Evolutionary conservation across 1,140 invertebrate genomes (phyloP).

Genomic region (Andricus grossulariae): DNA sequence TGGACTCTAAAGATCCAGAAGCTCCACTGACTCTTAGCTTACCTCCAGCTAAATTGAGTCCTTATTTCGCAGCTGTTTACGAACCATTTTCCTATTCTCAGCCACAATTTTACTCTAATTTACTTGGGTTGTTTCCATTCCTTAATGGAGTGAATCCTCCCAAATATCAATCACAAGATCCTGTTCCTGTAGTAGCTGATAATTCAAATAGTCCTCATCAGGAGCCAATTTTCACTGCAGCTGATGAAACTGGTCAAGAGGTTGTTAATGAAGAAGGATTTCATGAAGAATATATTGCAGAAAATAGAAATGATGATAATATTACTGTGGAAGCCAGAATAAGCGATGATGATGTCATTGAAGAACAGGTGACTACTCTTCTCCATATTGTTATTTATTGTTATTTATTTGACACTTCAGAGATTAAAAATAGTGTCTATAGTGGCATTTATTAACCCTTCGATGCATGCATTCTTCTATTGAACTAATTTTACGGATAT

Average conservation of each 20-base stretch:
- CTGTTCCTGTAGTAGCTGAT: neutral
- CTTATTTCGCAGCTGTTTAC: slow-evolving; percentile 56
- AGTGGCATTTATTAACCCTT: no score
- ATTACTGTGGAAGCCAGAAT: neutral
- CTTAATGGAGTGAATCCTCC: neutral
- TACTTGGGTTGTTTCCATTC: neutral
- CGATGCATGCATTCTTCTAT: no score
- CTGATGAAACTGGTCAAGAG: neutral
- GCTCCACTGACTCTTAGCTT: neutral
- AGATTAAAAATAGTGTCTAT: no score
- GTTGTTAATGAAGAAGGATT: neutral
- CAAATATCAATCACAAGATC: neutral
- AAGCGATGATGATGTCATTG: no score
- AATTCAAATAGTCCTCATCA: neutral
- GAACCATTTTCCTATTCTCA: slow-evolving; percentile 49
- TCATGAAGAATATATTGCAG: neutral
- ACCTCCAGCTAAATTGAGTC: slow-evolving; percentile 36
- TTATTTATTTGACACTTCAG: no score
- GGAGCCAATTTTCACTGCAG: neutral
- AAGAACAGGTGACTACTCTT: no score
- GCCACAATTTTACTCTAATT: slow-evolving; percentile 1
- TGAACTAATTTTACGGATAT: no score
- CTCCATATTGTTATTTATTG: no score
- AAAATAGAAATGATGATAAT: neutral
- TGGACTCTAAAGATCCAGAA: neutral